Percentiles rank a stretch among this genome's conserved stretches.
Conservation (phyloP, 2,113 vertebrate genomes). For the Platysternon megacephalum region DNA sequence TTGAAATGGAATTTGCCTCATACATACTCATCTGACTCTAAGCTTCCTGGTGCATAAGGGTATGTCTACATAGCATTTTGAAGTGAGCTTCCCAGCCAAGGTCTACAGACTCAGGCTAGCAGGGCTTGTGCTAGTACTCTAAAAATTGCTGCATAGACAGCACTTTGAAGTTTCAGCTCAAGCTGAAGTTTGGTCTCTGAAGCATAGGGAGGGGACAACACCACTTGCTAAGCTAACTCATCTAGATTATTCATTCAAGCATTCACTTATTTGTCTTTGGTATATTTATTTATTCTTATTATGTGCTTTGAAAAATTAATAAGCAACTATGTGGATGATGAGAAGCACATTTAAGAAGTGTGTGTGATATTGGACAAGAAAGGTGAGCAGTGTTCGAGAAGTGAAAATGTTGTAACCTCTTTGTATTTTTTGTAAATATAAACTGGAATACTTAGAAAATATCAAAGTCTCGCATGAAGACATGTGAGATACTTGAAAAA, state of each 20-base stretch:
- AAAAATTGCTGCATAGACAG: background rate
- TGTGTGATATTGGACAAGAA: background rate
- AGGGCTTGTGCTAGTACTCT: background rate
- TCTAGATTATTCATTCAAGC: background rate
- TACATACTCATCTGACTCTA: background rate
- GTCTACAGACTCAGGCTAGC: background rate
- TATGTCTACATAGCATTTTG: background rate
- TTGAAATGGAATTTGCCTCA: background rate
- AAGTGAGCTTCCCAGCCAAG: background rate
- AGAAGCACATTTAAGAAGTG: background rate
- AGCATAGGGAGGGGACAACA: background rate
- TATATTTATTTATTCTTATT: background rate
- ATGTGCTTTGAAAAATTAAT: background rate
- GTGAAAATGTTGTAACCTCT: background rate
- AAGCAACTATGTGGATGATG: background rate
- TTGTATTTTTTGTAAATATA: background rate
- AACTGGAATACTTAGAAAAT: background rate
- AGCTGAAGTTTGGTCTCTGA: background rate
- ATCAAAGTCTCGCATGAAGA: background rate
- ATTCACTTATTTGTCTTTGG: background rate
- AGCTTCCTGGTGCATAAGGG: background rate
- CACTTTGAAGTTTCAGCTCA: background rate
- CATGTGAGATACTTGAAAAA: background rate
- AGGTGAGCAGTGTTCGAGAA: background rate
- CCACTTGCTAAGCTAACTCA: background rate